These are phyloP conservation scores for Sceloporus undulatus DNA, from an alignment of 2,113 vertebrate species.

Conservation along the genomic window DNA sequence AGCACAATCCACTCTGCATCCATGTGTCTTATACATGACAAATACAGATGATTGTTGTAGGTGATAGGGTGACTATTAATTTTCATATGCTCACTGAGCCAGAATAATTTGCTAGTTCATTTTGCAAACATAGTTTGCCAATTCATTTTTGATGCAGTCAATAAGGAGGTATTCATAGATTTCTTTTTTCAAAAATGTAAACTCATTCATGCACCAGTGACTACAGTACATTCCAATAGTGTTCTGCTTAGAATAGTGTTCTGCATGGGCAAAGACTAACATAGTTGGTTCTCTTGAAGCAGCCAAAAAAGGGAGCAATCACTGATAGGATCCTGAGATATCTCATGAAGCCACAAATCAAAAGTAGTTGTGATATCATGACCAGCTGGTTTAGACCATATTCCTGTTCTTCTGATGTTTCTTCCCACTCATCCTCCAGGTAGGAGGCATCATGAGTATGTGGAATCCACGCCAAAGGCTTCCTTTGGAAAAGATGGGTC, in stretches of 20 bases:
- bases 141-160: background rate
- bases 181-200: background rate
- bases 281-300: background rate
- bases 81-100: constrained; percentile 9
- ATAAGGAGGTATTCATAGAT: background rate
- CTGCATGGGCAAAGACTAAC: background rate
- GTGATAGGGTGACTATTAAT: background rate
- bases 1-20: background rate
- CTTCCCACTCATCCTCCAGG: background rate
- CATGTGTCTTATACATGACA: background rate
- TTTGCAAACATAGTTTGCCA: constrained; percentile 20
- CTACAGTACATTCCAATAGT: background rate
- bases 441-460: background rate
- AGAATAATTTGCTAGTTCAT: background rate
- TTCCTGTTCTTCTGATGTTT: background rate
- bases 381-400: background rate
- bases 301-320: background rate
- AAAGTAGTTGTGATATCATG: background rate
- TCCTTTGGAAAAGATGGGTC: background rate
- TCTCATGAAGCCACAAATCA: background rate
- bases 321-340: background rate
- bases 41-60: background rate
- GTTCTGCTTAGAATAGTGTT: constrained; percentile 8
- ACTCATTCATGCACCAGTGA: background rate
- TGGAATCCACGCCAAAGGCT: background rate